Evolutionary conservation across 64 coral and sea anemone species (phyloP), one percentile per base, ranked within the genome.

Genomic region (Montipora sp.): DNA sequence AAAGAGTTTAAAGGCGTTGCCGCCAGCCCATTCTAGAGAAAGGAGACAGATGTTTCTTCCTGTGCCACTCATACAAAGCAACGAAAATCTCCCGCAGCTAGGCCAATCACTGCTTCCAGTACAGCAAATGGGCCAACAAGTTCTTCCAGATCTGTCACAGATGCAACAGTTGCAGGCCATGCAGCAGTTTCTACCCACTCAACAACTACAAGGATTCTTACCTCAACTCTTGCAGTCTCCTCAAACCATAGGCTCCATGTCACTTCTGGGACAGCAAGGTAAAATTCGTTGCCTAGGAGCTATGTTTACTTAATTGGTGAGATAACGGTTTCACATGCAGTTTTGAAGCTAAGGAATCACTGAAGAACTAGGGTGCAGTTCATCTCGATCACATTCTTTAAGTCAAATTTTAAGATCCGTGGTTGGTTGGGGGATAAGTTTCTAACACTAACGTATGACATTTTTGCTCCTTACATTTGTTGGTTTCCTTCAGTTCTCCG

Each of bases 231-330:
- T 71, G 8, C 65, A 67, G 8, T 67, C 82, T 50, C 82, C 82
- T 72, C 82, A 85, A 51, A 59, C 82, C 3, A 67, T 85, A 18
- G 65, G 47, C 47, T 65, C 61, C 7, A 46, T 85, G 19, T 66
- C 60, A 51, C 47, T 85, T 46, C 20, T 85, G 8, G 82, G 82
- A 72, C 82, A 71, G 7, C 82, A 43, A 85, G 82, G 82, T 85
- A 85, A 24, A 18, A 22, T 13, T 63, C 14, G 60, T 14, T 12
- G 14, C 60, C 9, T 12, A 15, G 14, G 60, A 7, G 13, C 60
- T 63, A 14, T 36, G 36, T 36, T 36, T 36, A 36, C 36, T 36
- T 36, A 36, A 36, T 36, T 36, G 36, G 36, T 36, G 36, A 36
- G 36, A 36, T 36, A 2, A 36, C 1, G 36, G 36, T 36, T 36